These are phyloP conservation scores for Diplazon laetatorius DNA, from an alignment of 2,888 invertebrate genomes.

Conservation along the genomic window DNA sequence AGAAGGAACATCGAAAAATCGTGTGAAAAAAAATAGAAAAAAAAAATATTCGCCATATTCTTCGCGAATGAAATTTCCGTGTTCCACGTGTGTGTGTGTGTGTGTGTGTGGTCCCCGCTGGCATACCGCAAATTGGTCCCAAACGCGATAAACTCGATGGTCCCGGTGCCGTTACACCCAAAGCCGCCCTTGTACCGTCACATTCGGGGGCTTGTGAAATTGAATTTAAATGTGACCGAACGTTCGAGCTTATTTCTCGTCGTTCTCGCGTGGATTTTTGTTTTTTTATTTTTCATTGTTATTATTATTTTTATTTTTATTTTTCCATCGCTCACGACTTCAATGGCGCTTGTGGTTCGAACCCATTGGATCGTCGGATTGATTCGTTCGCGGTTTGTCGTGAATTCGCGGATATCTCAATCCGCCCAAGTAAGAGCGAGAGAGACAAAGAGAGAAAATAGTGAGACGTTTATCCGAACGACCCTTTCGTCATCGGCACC, in stretches of 20 bases:
- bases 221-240: constrained; percentile 77
- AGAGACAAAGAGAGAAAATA: too few relatives aligned
- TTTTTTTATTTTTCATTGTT: too few relatives aligned
- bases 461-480: constrained; percentile 51
- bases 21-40: not conserved
- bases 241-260: constrained; percentile 38
- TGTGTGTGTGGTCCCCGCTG: too few relatives aligned
- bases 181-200: constrained; percentile 44
- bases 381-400: constrained; percentile 42
- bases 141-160: constrained; percentile 75
- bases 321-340: too few relatives aligned
- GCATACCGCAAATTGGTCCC: constrained; percentile 75
- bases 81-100: constrained; percentile 13
- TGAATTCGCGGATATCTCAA: constrained; percentile 20
- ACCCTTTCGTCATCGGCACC: constrained; percentile 37
- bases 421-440: too few relatives aligned
- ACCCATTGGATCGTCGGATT: constrained; percentile 75
- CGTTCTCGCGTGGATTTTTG: constrained; percentile 30
- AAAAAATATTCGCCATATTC: constrained; percentile 17
- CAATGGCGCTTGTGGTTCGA: constrained; percentile 57
- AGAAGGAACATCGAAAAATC: not conserved
- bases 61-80: constrained; percentile 17
- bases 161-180: not conserved
- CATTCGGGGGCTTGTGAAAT: constrained; percentile 74
- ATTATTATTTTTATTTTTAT: too few relatives aligned